These are phyloP conservation scores for Cryptoprocta ferox DNA, from an alignment of 2,797 vertebrate genomes.

Conservation along the genomic window DNA sequence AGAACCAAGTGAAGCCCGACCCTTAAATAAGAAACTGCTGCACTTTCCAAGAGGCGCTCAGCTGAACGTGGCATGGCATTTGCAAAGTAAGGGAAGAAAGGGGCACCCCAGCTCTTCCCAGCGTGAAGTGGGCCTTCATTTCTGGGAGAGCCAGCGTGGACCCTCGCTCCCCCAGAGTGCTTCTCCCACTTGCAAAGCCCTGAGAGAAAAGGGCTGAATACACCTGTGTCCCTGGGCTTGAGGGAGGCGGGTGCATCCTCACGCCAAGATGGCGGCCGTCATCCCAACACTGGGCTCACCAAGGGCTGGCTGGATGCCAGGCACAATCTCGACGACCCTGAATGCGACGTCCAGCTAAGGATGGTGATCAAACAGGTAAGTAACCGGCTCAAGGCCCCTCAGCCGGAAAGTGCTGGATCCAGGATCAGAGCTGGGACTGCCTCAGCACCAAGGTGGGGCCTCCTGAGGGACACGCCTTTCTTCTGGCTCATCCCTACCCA, in stretches of 20 bases:
- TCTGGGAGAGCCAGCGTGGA: not conserved
- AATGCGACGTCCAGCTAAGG: fast-evolving
- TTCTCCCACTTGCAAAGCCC: not conserved
- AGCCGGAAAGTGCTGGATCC: not conserved
- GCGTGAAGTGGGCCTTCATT: fast-evolving
- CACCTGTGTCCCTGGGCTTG: not conserved
- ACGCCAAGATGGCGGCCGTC: fast-evolving
- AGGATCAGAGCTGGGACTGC: fast-evolving
- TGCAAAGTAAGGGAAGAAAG: fast-evolving
- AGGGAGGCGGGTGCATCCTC: fast-evolving
- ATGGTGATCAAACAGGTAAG: fast-evolving
- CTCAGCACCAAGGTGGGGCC: fast-evolving
- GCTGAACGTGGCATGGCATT: fast-evolving
- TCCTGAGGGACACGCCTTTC: fast-evolving
- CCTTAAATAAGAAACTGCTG: not conserved
- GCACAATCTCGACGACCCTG: fast-evolving
- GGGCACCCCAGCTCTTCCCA: fast-evolving
- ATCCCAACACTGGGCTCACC: fast-evolving
- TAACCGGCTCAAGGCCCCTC: not conserved
- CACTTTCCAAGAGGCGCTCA: fast-evolving
- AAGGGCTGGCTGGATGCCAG: fast-evolving
- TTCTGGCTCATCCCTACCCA: fast-evolving
- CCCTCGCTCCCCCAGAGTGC: not conserved
- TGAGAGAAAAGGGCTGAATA: not conserved
- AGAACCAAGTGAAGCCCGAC: not conserved